Conservation (phyloP, 2,888 invertebrate species). For the Rhorus exstirpatorius region DNA sequence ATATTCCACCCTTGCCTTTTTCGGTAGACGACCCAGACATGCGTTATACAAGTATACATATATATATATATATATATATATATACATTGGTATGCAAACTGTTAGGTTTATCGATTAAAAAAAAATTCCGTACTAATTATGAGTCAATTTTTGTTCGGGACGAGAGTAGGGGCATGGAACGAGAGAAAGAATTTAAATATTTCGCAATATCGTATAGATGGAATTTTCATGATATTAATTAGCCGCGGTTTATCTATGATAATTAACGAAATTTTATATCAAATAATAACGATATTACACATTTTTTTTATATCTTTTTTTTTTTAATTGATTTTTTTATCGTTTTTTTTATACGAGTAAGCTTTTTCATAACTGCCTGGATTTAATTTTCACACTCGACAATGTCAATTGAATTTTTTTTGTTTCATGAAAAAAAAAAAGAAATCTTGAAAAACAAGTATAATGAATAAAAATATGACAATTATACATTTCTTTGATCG, state of each 20-base stretch:
- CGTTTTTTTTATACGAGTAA: too few species aligned
- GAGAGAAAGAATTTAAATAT: constrained; percentile 24
- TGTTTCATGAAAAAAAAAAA: too few species aligned
- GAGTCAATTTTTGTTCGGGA: not conserved
- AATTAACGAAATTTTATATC: not conserved
- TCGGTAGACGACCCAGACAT: constrained; percentile 7
- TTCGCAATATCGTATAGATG: not conserved
- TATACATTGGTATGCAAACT: not conserved
- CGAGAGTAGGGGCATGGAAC: not conserved
- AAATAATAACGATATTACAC: not conserved
- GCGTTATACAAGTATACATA: too few species aligned
- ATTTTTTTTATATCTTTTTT: too few species aligned
- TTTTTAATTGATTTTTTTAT: not conserved
- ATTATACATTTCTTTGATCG: too few species aligned
- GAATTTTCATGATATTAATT: constrained; percentile 39
- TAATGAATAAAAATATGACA: too few species aligned
- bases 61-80: too few species aligned
- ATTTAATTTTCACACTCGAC: too few species aligned
- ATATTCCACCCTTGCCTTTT: constrained; percentile 35
- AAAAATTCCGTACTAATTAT: not conserved
- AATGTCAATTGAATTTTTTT: too few species aligned
- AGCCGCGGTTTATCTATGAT: constrained; percentile 12
- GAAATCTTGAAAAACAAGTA: too few species aligned
- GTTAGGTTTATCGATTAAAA: constrained; percentile 12
- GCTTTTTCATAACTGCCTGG: too few species aligned